Evolutionary conservation across 2,797 vertebrate genomes (phyloP).

Genomic region (Enteromius unitaeniatus): DNA sequence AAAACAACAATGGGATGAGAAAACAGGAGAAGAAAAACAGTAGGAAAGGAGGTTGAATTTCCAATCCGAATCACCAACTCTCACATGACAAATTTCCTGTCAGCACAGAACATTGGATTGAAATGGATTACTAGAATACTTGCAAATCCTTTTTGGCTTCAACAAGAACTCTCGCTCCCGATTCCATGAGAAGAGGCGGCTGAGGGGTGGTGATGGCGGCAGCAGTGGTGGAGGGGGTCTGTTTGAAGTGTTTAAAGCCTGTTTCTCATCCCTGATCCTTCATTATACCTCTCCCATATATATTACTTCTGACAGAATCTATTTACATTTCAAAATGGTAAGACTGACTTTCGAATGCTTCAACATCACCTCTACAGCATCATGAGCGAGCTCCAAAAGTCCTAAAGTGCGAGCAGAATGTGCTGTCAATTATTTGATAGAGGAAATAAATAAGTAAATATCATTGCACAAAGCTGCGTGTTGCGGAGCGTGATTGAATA

Average conservation of each 20-base stretch:
- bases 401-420: not conserved
- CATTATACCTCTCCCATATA: conserved; percentile 44
- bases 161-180: conserved; percentile 8
- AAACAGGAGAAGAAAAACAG: not conserved
- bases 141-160: conserved; percentile 55
- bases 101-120: conserved; percentile 51
- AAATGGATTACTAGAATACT: conserved; percentile 57
- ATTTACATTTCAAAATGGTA: conserved; percentile 49
- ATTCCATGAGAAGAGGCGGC: conserved; percentile 41
- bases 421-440: conserved; percentile 51
- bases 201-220: conserved; percentile 22
- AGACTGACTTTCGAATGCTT: conserved; percentile 25
- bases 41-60: not conserved
- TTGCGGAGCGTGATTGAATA: conserved; percentile 21
- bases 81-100: conserved; percentile 53
- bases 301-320: conserved; percentile 39
- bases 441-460: conserved; percentile 51
- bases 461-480: conserved; percentile 22
- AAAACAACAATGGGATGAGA: not conserved
- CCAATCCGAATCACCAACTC: conserved; percentile 9
- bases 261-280: conserved; percentile 45
- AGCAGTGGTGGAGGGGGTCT: conserved; percentile 9
- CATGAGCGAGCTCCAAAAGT: conserved; percentile 15
- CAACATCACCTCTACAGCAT: not conserved
- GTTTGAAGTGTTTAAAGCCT: conserved; percentile 52